Evolutionary conservation across 2,888 invertebrate genomes (phyloP).

Genomic region (Polia nebulosa): DNA sequence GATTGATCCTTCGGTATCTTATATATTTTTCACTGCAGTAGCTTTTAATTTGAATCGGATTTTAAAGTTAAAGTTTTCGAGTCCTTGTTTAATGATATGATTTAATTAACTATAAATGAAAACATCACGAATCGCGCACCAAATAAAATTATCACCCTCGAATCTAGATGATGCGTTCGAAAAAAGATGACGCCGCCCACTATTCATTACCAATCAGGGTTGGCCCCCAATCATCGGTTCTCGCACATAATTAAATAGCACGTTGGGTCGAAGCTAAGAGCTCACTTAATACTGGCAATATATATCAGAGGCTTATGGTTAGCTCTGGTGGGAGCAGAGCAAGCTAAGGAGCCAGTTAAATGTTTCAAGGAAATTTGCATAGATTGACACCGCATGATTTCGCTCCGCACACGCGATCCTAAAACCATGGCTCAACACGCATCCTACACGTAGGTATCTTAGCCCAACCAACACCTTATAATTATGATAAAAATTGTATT

Average conservation of each 20-base stretch:
- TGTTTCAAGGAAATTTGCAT: constrained; percentile 90
- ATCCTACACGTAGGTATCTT: constrained; percentile 71
- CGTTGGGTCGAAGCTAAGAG: constrained; percentile 67
- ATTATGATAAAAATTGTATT: constrained; percentile 80
- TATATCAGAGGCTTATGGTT: constrained; percentile 79
- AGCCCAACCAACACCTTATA: constrained; percentile 72
- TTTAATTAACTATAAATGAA: constrained; percentile 45
- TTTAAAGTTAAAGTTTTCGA: background rate
- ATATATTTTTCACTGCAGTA: background rate
- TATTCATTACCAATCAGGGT: constrained; percentile 68
- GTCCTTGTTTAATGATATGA: constrained; percentile 16
- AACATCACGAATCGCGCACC: constrained; percentile 52
- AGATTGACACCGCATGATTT: constrained; percentile 88
- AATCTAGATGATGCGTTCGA: constrained; percentile 64
- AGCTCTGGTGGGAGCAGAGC: constrained; percentile 80
- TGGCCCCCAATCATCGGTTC: constrained; percentile 70
- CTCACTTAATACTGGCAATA: constrained; percentile 72
- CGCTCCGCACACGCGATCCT: constrained; percentile 79
- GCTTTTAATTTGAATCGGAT: constrained; percentile 6
- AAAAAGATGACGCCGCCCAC: constrained; percentile 74
- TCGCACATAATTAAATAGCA: constrained; percentile 64
- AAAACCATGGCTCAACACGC: constrained; percentile 70
- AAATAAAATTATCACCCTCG: constrained; percentile 67
- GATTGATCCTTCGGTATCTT: background rate
- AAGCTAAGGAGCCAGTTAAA: constrained; percentile 85